Conservation (phyloP, 2,888 invertebrate genomes). For the Ethmia dodecea region DNA sequence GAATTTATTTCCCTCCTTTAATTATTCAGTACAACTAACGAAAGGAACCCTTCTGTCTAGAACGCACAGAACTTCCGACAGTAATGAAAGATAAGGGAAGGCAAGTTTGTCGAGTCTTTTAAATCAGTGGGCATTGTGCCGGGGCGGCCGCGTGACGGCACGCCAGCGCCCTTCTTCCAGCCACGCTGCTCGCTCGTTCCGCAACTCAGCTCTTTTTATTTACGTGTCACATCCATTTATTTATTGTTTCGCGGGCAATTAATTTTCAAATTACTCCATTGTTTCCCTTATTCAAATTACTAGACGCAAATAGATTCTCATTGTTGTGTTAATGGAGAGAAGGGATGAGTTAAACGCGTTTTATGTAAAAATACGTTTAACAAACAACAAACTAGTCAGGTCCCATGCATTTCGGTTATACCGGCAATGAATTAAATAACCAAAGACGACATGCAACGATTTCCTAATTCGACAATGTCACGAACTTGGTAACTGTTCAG, state of each 20-base stretch:
- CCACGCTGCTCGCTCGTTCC: constrained; percentile 42
- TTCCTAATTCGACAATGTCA: constrained; percentile 40
- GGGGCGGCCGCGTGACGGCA: constrained; percentile 51
- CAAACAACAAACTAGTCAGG: no score
- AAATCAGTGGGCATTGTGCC: constrained; percentile 47
- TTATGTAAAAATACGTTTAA: not conserved
- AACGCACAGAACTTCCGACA: constrained; percentile 45
- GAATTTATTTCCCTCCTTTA: not conserved
- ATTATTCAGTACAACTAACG: constrained; percentile 18
- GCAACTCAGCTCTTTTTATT: constrained; percentile 52
- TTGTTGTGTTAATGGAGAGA: constrained; percentile 10
- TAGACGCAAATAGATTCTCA: constrained; percentile 15
- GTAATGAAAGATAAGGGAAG: constrained; percentile 57
- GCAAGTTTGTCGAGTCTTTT: constrained; percentile 56
- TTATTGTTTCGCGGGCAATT: constrained; percentile 67
- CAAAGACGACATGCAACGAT: constrained; percentile 55
- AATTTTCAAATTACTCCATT: constrained; percentile 58
- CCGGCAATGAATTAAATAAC: constrained; percentile 49
- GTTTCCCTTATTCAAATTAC: constrained; percentile 28
- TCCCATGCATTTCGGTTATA: no score
- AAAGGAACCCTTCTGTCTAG: constrained; percentile 31
- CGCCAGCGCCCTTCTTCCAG: constrained; percentile 54
- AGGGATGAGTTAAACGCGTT: not conserved
- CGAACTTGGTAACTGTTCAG: constrained; percentile 35
- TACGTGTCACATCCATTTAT: constrained; percentile 60